Evolutionary conservation across 2,888 invertebrate genomes (phyloP).

Genomic region (Eupithecia insigniata): DNA sequence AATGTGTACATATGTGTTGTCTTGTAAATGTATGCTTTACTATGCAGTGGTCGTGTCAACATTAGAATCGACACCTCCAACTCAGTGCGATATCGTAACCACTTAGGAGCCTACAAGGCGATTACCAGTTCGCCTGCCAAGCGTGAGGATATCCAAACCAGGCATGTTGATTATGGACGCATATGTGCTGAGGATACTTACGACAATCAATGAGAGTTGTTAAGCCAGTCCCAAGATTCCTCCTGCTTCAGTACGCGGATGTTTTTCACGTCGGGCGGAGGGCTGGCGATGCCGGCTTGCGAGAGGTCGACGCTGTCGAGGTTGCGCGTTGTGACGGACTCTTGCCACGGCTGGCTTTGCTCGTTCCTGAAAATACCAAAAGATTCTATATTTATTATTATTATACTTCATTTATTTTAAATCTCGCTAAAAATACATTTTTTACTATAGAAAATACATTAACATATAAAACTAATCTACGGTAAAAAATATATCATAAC

Average conservation of each 20-base stretch:
- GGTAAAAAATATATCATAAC: no score
- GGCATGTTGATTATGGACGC: not conserved
- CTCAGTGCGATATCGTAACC: not conserved
- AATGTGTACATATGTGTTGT: not conserved
- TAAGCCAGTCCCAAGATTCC: conserved; percentile 79
- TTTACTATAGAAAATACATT: no score
- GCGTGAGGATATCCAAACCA: not conserved
- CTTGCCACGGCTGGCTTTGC: conserved; percentile 69
- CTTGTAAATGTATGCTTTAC: not conserved
- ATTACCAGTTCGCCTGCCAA: not conserved
- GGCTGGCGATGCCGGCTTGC: conserved; percentile 70
- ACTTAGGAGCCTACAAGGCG: not conserved
- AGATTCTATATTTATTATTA: not conserved
- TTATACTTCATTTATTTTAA: no score
- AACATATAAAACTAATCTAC: no score
- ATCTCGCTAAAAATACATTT: no score
- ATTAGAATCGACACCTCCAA: not conserved
- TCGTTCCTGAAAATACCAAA: conserved; percentile 64
- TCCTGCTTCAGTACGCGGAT: conserved; percentile 64
- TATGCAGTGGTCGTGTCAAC: not conserved
- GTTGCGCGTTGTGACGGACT: conserved; percentile 70
- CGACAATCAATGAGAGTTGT: conserved; percentile 57
- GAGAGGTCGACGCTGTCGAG: conserved; percentile 72
- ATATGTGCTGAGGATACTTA: conserved; percentile 5
- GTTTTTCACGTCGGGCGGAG: conserved; percentile 69